These are phyloP conservation scores for Sinocyclocheilus maitianheensis DNA, from an alignment of 2,113 vertebrate species.

Conservation along the genomic window DNA sequence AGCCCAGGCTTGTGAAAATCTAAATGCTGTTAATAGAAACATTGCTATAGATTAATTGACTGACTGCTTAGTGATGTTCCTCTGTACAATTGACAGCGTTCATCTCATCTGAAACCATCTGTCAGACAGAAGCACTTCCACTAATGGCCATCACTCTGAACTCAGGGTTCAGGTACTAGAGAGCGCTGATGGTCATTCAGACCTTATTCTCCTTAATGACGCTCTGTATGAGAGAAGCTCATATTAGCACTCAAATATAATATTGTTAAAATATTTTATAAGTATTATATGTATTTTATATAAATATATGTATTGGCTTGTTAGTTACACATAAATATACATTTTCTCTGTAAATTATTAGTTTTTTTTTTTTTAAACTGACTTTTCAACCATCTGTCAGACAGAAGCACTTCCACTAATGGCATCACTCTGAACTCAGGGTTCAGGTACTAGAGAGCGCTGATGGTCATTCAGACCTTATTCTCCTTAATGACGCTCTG, in stretches of 20 bases:
- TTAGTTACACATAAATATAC: too few relatives aligned
- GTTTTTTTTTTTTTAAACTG: too few relatives aligned
- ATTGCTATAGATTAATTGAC: slow-evolving; percentile 5
- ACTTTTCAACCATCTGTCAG: not conserved
- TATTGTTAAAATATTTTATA: too few relatives aligned
- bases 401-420: slow-evolving; percentile 33
- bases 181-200: not conserved
- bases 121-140: slow-evolving; percentile 6
- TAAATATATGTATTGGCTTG: too few relatives aligned
- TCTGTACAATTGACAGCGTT: not conserved
- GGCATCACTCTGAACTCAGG: slow-evolving; percentile 7
- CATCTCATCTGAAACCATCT: slow-evolving; percentile 5
- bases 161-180: not conserved
- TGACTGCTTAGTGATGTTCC: not conserved
- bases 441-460: not conserved
- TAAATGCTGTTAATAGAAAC: slow-evolving; percentile 3
- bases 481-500: not conserved
- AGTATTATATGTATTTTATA: too few relatives aligned
- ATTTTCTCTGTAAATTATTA: too few relatives aligned
- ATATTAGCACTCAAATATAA: slow-evolving; percentile 67
- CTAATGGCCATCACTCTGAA: slow-evolving; percentile 34
- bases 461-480: not conserved
- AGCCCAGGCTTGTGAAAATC: not conserved
- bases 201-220: not conserved
- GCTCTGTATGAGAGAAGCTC: slow-evolving; percentile 7